A percentile compares a stretch with the other conserved stretches of the same genome.
Evolutionary conservation across 2,797 vertebrate genomes (phyloP).

Genomic region (Morelia viridis): DNA sequence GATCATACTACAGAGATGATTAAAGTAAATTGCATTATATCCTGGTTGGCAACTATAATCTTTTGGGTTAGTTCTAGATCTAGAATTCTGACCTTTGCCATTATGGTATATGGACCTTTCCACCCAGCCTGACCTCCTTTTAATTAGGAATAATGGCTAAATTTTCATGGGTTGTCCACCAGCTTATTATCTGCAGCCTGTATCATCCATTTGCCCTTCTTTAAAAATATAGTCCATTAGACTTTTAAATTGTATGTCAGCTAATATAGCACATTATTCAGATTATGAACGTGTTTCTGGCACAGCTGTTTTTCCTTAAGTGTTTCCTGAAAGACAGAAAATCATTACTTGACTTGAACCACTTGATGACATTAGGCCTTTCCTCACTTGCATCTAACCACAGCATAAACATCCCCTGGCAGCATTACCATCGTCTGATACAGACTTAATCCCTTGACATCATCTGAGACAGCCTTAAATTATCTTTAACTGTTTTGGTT

Average conservation of each 20-base stretch:
- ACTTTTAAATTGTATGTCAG: background rate
- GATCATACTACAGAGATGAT: background rate
- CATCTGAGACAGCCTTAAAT: background rate
- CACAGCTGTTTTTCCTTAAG: background rate
- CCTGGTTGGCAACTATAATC: background rate
- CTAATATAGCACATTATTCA: background rate
- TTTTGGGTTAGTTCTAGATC: background rate
- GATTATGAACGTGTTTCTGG: background rate
- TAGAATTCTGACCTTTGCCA: background rate
- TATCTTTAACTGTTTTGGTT: background rate
- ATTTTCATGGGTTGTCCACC: background rate
- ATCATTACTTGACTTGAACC: background rate
- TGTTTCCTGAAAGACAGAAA: background rate
- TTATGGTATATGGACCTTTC: background rate
- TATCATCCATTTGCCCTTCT: background rate
- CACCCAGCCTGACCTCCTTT: background rate
- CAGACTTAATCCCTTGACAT: background rate
- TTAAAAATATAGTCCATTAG: background rate
- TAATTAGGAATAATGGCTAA: background rate
- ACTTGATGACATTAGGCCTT: background rate
- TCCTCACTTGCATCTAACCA: background rate
- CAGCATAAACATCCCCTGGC: background rate
- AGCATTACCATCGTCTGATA: background rate
- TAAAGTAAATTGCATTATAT: background rate
- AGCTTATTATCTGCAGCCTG: background rate